Conservation (phyloP, 2,888 invertebrate genomes). For the Eueremaeus valkanovi region DNA sequence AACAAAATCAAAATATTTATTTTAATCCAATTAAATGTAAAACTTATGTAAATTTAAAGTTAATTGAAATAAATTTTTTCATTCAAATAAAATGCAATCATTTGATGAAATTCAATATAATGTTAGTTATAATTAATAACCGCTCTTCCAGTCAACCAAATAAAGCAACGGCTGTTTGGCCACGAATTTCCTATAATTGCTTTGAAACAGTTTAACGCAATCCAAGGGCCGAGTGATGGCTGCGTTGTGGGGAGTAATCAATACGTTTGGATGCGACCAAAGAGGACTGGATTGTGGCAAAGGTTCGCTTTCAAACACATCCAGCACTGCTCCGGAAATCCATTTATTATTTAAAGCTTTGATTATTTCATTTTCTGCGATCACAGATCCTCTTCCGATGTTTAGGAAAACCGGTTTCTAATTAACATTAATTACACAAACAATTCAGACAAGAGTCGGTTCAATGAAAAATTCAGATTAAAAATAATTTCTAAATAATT, state of each 20-base stretch:
- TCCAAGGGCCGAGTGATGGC: slow-evolving; percentile 53
- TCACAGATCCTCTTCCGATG: slow-evolving; percentile 59
- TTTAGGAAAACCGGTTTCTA: slow-evolving; percentile 57
- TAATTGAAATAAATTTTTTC: too few relatives aligned
- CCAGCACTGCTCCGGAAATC: slow-evolving; percentile 59
- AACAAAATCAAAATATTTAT: too few relatives aligned
- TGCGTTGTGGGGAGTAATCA: slow-evolving; percentile 56
- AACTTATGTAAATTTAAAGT: too few relatives aligned
- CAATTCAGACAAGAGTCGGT: too few relatives aligned
- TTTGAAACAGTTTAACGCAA: slow-evolving; percentile 55
- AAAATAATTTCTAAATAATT: too few relatives aligned
- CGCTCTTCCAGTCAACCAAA: slow-evolving; percentile 52
- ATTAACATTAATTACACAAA: neutral
- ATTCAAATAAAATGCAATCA: too few relatives aligned
- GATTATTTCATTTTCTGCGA: slow-evolving; percentile 57
- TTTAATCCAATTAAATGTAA: too few relatives aligned
- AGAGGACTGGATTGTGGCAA: slow-evolving; percentile 55
- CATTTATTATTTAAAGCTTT: slow-evolving; percentile 57
- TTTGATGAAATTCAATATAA: neutral
- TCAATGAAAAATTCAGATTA: too few relatives aligned
- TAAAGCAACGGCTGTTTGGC: slow-evolving; percentile 53
- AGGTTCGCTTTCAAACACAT: slow-evolving; percentile 59
- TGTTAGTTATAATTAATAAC: slow-evolving; percentile 52
- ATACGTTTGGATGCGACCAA: slow-evolving; percentile 57
- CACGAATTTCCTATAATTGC: slow-evolving; percentile 54